Conservation (phyloP, 2,888 invertebrate species). For the Leptopilina myrica region DNA sequence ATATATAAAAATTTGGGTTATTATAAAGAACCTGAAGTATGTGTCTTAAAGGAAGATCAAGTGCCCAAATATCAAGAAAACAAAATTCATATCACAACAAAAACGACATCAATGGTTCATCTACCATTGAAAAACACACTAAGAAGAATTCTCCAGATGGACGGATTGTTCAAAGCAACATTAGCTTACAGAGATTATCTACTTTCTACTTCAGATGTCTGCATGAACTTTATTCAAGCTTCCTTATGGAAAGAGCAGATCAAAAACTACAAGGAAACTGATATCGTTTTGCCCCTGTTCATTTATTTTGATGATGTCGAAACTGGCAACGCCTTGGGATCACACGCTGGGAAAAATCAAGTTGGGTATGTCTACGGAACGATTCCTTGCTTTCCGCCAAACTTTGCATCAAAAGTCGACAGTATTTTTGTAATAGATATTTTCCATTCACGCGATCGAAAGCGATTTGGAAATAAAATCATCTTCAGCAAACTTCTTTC, state of each 20-base stretch:
- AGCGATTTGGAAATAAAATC: constrained; percentile 16
- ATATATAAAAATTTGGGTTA: constrained; percentile 39
- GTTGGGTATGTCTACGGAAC: constrained; percentile 12
- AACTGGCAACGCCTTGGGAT: constrained; percentile 24
- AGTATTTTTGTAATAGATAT: constrained; percentile 8
- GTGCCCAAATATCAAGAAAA: constrained; percentile 4
- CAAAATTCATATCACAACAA: not conserved
- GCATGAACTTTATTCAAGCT: constrained; percentile 16
- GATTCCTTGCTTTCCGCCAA: constrained; percentile 6
- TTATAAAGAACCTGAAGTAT: constrained; percentile 36
- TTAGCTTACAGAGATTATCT: not conserved
- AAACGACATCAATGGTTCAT: not conserved
- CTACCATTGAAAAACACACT: not conserved
- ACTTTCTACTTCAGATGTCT: not conserved
- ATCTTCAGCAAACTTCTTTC: constrained; percentile 17
- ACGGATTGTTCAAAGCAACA: not conserved
- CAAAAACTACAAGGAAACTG: not conserved
- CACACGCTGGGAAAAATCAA: constrained; percentile 26
- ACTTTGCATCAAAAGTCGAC: constrained; percentile 21
- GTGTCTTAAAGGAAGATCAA: not conserved
- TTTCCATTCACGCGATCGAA: constrained; percentile 20
- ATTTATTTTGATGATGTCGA: constrained; percentile 28
- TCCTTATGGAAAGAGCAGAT: constrained; percentile 18
- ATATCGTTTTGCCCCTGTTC: constrained; percentile 18
- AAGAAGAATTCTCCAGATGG: constrained; percentile 16